phyloP scores from a whole-genome alignment of 2,888 invertebrate species.

The Orthonychiurus folsomi region DNA sequence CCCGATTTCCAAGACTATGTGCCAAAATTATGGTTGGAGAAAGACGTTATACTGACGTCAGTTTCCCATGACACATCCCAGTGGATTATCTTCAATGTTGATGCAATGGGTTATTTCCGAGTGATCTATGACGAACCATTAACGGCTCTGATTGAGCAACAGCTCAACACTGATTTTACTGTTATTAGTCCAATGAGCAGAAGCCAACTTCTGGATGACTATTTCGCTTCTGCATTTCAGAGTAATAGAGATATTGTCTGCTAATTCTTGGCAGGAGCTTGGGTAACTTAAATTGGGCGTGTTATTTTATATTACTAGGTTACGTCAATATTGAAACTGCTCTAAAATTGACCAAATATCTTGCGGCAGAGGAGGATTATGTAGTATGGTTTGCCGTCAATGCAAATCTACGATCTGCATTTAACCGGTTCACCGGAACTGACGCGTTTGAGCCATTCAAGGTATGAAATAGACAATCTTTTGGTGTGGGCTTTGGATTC shows the following conservation, averaged over 20 bases:
- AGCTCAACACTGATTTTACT: constrained; percentile 17
- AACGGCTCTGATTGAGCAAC: constrained; percentile 18
- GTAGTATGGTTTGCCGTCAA: constrained; percentile 21
- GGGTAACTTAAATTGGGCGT: too few species aligned
- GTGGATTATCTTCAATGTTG: constrained; percentile 25
- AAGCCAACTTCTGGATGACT: constrained; percentile 28
- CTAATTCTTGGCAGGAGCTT: too few species aligned
- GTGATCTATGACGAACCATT: constrained; percentile 26
- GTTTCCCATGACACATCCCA: constrained; percentile 1
- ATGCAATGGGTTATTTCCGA: constrained; percentile 24
- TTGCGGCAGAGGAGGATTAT: constrained; percentile 16
- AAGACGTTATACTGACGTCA: constrained; percentile 9
- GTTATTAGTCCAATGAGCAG: constrained; percentile 20
- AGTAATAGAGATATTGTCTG: too few species aligned
- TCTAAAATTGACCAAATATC: constrained; percentile 3
- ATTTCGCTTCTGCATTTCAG: constrained; percentile 22
- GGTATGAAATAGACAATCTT: too few species aligned
- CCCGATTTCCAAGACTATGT: constrained; percentile 13
- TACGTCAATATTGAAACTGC: constrained; percentile 2
- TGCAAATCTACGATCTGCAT: constrained; percentile 12
- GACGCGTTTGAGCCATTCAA: background rate
- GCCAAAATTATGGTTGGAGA: constrained; percentile 23
- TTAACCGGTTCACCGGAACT: constrained; percentile 15
- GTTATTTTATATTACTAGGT: background rate
- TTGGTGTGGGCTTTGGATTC: too few species aligned